These are phyloP conservation scores for Trematomus loennbergii DNA, from an alignment of 2,113 vertebrate species.

Conservation along the genomic window DNA sequence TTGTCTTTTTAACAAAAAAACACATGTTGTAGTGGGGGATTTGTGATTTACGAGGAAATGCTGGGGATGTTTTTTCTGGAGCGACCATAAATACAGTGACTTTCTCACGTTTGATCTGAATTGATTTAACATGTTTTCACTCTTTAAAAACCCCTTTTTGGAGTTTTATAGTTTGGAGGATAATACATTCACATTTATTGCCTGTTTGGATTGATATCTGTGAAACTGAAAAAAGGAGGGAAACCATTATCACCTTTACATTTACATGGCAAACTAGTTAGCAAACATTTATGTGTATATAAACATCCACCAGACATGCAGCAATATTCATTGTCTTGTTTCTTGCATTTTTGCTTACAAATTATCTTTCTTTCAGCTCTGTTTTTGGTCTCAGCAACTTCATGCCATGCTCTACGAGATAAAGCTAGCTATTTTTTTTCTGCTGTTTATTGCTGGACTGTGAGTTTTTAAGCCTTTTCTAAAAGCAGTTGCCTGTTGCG, in stretches of 20 bases:
- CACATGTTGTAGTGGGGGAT: slow-evolving; percentile 33
- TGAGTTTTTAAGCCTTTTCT: not conserved
- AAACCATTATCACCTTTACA: no score
- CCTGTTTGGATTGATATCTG: no score
- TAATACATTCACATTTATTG: no score
- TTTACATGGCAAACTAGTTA: no score
- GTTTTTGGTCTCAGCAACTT: not conserved
- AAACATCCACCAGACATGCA: no score
- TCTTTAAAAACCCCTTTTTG: no score
- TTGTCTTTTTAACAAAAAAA: slow-evolving; percentile 51
- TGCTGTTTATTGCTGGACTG: not conserved
- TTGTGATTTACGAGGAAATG: slow-evolving; percentile 47
- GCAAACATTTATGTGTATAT: no score
- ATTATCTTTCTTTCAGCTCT: not conserved
- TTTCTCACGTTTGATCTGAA: slow-evolving; percentile 36
- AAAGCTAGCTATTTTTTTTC: no score
- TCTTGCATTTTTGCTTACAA: not conserved
- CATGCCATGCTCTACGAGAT: not conserved
- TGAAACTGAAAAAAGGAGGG: no score
- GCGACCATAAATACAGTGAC: slow-evolving; percentile 14
- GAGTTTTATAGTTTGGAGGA: no score
- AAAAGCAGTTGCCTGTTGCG: not conserved
- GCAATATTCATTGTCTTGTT: not conserved
- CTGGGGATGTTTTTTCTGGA: slow-evolving; percentile 39
- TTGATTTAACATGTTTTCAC: no score